Evolutionary conservation across 1,140 invertebrate genomes (phyloP), one percentile per base, ranked within the genome.

Genomic region (Leptinotarsa undecemlineata): DNA sequence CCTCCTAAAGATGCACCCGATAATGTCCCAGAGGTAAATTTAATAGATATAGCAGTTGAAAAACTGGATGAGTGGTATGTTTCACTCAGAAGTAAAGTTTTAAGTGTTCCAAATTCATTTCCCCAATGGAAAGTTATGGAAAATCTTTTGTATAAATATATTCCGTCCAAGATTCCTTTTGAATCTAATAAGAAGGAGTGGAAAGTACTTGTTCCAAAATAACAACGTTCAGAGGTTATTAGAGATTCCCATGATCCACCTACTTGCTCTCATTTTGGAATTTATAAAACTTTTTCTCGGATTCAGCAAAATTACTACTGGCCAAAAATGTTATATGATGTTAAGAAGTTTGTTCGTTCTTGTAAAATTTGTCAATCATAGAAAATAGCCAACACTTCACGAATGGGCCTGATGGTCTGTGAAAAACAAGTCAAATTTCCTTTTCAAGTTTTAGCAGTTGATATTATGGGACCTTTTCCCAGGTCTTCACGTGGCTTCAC

Each of bases 381-480:
- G 33, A 68, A 68, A 42, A 4, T 68, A 17, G 5, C 14, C 4
- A 42, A 20, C 15, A 78, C 3, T 80, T 82, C 73, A 78, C 71
- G n/a, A 85, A 82, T 76, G 26, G 26, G 26, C 26, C 26, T 33
- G 5, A 33, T 33, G 26, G 26, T 6, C 26, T 33, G 26, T 33
- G 26, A 33, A 33, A 33, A 33, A 33, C 26, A 33, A 33, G 26
- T 33, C 26, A 33, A 33, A 33, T 33, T 33, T 33, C 26, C 26
- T 6, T 33, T 8, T 33, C 26, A 33, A 33, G 26, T 33, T 33
- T 33, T 33, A 33, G 26, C 26, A 33, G 26, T 33, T 33, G 26
- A 33, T 33, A 6, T 33, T 33, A 42, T 86, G 81, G 78, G 82
- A 15, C 80, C 83, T 15, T 74, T 85, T 26, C 79, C 80, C 1